Evolutionary conservation across 2,888 invertebrate species (phyloP).

Genomic region (Papilio gigon): DNA sequence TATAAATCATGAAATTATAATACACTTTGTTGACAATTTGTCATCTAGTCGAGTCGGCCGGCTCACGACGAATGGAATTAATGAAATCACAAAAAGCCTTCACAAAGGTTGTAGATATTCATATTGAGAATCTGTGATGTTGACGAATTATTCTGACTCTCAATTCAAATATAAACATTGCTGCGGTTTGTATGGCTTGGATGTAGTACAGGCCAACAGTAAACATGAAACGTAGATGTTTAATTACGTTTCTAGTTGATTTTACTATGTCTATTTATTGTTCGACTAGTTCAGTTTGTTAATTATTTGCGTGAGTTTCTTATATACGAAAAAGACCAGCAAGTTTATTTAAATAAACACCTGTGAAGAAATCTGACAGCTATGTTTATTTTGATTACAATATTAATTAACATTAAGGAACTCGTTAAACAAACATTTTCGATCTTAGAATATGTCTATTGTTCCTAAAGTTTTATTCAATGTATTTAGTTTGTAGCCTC

Average conservation of each 20-base stretch:
- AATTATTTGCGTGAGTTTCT: background rate
- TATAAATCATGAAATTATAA: conserved; percentile 57
- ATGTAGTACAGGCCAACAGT: conserved; percentile 49
- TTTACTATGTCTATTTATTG: background rate
- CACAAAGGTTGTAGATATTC: conserved; percentile 51
- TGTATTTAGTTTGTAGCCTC: conserved; percentile 37
- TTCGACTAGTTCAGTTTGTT: background rate
- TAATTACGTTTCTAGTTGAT: background rate
- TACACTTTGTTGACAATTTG: conserved; percentile 53
- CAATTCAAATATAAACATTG: conserved; percentile 58
- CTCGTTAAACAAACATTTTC: too few species aligned
- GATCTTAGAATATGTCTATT: too few species aligned
- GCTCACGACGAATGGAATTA: conserved; percentile 62
- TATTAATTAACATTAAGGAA: too few species aligned
- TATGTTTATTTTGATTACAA: too few species aligned
- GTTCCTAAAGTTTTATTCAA: background rate
- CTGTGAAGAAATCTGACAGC: too few species aligned
- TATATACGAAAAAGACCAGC: too few species aligned
- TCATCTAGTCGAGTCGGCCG: conserved; percentile 52
- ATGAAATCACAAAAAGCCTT: conserved; percentile 61
- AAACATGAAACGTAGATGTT: conserved; percentile 43
- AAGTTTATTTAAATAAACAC: too few species aligned
- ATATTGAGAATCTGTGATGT: conserved; percentile 54
- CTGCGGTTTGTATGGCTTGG: conserved; percentile 54
- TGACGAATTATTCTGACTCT: conserved; percentile 66